phyloP scores from a whole-genome alignment of 2,113 vertebrate genomes.

The Hippocampus mohnikei region DNA sequence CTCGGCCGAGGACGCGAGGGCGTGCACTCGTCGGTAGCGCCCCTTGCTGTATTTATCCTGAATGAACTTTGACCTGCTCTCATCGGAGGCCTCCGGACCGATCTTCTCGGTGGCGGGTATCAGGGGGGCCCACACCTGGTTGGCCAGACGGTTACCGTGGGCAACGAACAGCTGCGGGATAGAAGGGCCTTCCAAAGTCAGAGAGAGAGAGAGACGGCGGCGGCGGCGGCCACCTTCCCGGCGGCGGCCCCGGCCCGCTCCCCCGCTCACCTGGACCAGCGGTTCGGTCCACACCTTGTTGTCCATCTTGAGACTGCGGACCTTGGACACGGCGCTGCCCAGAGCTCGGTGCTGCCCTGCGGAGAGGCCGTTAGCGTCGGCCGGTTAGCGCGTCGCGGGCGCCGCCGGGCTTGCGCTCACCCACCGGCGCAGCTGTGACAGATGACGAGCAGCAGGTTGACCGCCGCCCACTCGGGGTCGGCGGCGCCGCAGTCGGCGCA shows the following conservation, averaged over 20 bases:
- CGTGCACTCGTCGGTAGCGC: slow-evolving; percentile 66
- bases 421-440: slow-evolving; percentile 75
- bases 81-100: slow-evolving; percentile 38
- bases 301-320: slow-evolving; percentile 74
- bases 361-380: not conserved
- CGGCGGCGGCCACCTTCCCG: not conserved
- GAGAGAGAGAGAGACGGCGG: no score
- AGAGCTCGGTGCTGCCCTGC: slow-evolving; percentile 68
- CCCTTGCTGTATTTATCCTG: slow-evolving; percentile 68
- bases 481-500: slow-evolving; percentile 69
- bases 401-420: slow-evolving; percentile 18
- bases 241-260: slow-evolving; percentile 46
- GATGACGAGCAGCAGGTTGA: slow-evolving; percentile 75
- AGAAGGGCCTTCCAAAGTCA: not conserved
- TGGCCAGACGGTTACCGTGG: slow-evolving; percentile 69
- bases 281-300: slow-evolving; percentile 73
- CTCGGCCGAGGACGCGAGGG: slow-evolving; percentile 49
- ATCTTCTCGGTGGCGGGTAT: slow-evolving; percentile 67
- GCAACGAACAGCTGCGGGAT: slow-evolving; percentile 65
- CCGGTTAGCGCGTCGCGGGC: no score
- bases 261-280: slow-evolving; percentile 33
- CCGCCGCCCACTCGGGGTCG: slow-evolving; percentile 75
- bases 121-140: slow-evolving; percentile 68
- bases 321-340: slow-evolving; percentile 66
- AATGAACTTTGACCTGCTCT: slow-evolving; percentile 66